Evolutionary conservation across 2,797 vertebrate genomes (phyloP).

Genomic region (Sus cebifrons): DNA sequence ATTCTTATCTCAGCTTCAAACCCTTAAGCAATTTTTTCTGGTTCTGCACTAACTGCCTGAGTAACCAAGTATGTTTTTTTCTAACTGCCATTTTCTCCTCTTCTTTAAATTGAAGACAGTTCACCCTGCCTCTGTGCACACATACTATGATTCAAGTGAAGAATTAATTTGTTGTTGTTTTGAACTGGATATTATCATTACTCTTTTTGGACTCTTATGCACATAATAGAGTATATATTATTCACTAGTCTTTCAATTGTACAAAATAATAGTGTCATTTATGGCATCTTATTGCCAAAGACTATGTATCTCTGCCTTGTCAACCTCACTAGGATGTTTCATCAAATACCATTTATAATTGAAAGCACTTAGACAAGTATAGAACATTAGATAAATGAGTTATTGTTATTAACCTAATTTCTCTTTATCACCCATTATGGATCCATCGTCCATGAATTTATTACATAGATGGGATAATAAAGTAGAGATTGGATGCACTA

Average conservation of each 20-base stretch:
- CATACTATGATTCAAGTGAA: not conserved
- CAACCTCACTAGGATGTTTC: constrained; percentile 12
- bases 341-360: constrained; percentile 58
- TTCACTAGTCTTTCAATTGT: not conserved
- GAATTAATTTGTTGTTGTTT: not conserved
- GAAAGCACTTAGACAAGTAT: constrained; percentile 63
- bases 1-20: not conserved
- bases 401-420: constrained; percentile 72
- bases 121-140: not conserved
- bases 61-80: not conserved
- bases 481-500: not conserved
- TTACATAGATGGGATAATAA: constrained; percentile 55
- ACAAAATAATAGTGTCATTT: constrained; percentile 55
- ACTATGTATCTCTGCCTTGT: constrained; percentile 40
- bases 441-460: constrained; percentile 66
- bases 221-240: not conserved
- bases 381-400: constrained; percentile 54
- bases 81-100: constrained; percentile 3
- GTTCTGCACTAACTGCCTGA: not conserved
- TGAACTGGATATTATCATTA: not conserved
- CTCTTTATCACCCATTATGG: constrained; percentile 48
- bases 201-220: not conserved
- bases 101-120: constrained; percentile 6
- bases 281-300: not conserved
- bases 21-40: not conserved